Evolutionary conservation across 2,888 invertebrate species (phyloP).

Genomic region (Amiota mariae): DNA sequence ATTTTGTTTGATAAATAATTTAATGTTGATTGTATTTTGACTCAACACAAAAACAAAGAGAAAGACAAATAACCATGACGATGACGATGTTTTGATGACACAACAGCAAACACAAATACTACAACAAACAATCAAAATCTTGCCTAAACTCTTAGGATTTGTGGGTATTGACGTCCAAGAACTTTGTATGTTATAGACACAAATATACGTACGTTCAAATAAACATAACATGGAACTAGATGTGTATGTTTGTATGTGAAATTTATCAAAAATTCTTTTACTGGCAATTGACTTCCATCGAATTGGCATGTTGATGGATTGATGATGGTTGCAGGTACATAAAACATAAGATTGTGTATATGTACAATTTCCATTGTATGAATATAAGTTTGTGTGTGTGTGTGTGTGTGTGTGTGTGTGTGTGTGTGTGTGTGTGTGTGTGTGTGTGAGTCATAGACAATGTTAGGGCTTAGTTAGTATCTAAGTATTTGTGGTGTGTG

Average conservation of each 20-base stretch:
- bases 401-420: slow-evolving; percentile 8
- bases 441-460: slow-evolving; percentile 16
- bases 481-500: too few species aligned
- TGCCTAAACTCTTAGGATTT: background rate
- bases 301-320: slow-evolving; percentile 49
- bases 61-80: background rate
- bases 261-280: slow-evolving; percentile 57
- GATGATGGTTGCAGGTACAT: slow-evolving; percentile 43
- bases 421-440: background rate
- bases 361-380: too few species aligned
- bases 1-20: slow-evolving; percentile 34
- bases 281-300: slow-evolving; percentile 56
- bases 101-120: background rate
- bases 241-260: slow-evolving; percentile 7
- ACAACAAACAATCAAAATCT: slow-evolving; percentile 1
- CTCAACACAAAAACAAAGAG: slow-evolving; percentile 9
- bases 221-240: background rate
- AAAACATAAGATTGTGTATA: slow-evolving; percentile 44
- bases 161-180: slow-evolving; percentile 2
- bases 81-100: background rate
- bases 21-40: slow-evolving; percentile 47
- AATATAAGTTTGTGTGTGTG: background rate
- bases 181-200: background rate
- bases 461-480: slow-evolving; percentile 1
- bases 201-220: background rate